Conservation (phyloP, 1,140 invertebrate genomes). For the Lethrus apterus region DNA sequence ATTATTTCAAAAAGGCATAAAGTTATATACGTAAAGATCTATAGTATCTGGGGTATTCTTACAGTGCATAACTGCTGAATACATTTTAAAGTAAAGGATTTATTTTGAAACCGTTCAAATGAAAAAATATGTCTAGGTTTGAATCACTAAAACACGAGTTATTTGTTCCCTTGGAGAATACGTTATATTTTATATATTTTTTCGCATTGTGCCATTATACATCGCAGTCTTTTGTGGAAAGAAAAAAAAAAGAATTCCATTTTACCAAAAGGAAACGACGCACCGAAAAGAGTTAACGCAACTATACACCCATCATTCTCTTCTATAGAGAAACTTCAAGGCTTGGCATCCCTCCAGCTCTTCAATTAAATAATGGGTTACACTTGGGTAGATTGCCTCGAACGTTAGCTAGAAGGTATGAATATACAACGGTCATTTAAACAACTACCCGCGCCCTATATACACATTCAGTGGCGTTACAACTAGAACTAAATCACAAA, state of each 20-base stretch:
- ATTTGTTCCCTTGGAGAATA: slow-evolving; percentile 7
- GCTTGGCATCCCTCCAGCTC: slow-evolving; percentile 23
- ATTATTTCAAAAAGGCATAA: too few species aligned
- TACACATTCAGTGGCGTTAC: not conserved
- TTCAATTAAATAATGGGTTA: slow-evolving; percentile 32
- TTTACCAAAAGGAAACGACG: too few species aligned
- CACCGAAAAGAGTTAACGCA: slow-evolving; percentile 14
- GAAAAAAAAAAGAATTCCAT: too few species aligned
- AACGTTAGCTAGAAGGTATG: slow-evolving; percentile 22
- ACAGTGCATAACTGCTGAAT: slow-evolving; percentile 9
- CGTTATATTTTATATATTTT: too few species aligned
- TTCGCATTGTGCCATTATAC: too few species aligned
- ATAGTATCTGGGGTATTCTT: too few species aligned
- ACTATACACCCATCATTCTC: slow-evolving; percentile 16
- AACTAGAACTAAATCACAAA: too few species aligned
- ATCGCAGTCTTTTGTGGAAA: too few species aligned
- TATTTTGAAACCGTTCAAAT: slow-evolving; percentile 7
- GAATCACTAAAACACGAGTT: not conserved
- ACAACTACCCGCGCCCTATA: slow-evolving; percentile 16
- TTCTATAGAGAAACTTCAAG: slow-evolving; percentile 18
- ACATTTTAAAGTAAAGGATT: slow-evolving; percentile 8
- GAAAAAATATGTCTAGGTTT: slow-evolving; percentile 4
- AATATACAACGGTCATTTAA: slow-evolving; percentile 24
- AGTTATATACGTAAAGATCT: too few species aligned
- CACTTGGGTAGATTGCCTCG: slow-evolving; percentile 24